Percentiles rank a stretch among this genome's conserved stretches.
Evolutionary conservation across 2,888 invertebrate genomes (phyloP).

Genomic region (Brachyopa scutellaris): DNA sequence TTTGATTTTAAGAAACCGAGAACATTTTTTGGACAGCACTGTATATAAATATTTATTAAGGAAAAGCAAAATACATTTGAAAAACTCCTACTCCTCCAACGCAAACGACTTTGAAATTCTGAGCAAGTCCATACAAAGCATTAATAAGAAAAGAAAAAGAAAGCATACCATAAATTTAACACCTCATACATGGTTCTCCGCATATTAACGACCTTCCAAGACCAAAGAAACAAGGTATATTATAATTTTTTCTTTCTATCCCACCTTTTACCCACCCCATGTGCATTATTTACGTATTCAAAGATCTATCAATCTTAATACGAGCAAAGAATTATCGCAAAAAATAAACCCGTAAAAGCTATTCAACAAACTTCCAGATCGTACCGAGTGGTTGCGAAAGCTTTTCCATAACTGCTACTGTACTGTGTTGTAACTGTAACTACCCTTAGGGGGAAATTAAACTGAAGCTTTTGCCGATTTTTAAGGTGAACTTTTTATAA

Average conservation of each 20-base stretch:
- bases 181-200: slow-evolving; percentile 8
- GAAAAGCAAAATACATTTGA: no score
- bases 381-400: slow-evolving; percentile 2
- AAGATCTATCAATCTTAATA: slow-evolving; percentile 56
- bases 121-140: slow-evolving; percentile 11
- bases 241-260: slow-evolving; percentile 12
- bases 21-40: no score
- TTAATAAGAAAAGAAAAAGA: slow-evolving; percentile 10
- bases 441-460: no score
- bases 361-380: slow-evolving; percentile 25
- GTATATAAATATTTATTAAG: no score
- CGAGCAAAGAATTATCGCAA: slow-evolving; percentile 11
- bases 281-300: slow-evolving; percentile 35
- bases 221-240: slow-evolving; percentile 23
- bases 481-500: no score
- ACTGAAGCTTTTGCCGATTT: no score
- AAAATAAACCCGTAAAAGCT: slow-evolving; percentile 40
- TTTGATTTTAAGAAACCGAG: no score
- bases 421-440: no score
- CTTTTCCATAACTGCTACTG: no score
- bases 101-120: slow-evolving; percentile 1
- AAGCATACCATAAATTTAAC: slow-evolving; percentile 45
- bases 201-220: slow-evolving; percentile 17
- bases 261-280: background rate
- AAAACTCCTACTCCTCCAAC: background rate